Evolutionary conservation across 1,140 invertebrate genomes (phyloP).

Genomic region (Polypedilum vanderplanki): DNA sequence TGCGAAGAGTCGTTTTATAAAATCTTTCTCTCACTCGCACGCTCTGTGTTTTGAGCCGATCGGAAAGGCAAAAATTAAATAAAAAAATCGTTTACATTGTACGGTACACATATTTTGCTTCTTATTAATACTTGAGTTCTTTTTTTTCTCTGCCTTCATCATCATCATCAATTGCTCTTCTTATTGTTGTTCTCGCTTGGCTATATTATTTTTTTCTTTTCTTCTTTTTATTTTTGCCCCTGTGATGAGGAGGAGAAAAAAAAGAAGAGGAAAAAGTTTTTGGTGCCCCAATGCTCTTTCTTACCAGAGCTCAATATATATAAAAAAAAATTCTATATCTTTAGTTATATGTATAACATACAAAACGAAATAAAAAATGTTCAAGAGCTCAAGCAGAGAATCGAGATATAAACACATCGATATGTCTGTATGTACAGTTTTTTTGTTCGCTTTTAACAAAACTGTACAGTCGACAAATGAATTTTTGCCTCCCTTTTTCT

Average conservation of each 20-base stretch:
- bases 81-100: slow-evolving; percentile 27
- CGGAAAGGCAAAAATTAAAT: slow-evolving; percentile 23
- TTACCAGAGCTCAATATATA: slow-evolving; percentile 3
- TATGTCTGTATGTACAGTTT: slow-evolving; percentile 27
- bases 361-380: slow-evolving; percentile 22
- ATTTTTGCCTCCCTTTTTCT: slow-evolving; percentile 22
- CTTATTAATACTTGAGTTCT: slow-evolving; percentile 28
- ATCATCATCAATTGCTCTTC: slow-evolving; percentile 26
- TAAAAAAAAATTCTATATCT: neutral
- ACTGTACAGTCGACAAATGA: slow-evolving; percentile 21
- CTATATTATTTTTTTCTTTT: slow-evolving; percentile 4
- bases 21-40: neutral
- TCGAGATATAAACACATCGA: slow-evolving; percentile 27
- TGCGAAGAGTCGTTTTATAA: neutral
- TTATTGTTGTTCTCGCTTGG: neutral
- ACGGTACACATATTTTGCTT: slow-evolving; percentile 28
- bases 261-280: neutral
- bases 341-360: neutral
- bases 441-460: slow-evolving; percentile 24
- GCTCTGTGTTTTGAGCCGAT: slow-evolving; percentile 21
- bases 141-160: slow-evolving; percentile 16
- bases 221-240: neutral
- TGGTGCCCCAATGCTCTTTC: neutral
- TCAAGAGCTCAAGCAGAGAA: slow-evolving; percentile 26
- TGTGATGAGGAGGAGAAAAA: neutral